Evolutionary conservation across 92 coral and sea anemone species (phyloP).

Genomic region (Heteractis magnifica): DNA sequence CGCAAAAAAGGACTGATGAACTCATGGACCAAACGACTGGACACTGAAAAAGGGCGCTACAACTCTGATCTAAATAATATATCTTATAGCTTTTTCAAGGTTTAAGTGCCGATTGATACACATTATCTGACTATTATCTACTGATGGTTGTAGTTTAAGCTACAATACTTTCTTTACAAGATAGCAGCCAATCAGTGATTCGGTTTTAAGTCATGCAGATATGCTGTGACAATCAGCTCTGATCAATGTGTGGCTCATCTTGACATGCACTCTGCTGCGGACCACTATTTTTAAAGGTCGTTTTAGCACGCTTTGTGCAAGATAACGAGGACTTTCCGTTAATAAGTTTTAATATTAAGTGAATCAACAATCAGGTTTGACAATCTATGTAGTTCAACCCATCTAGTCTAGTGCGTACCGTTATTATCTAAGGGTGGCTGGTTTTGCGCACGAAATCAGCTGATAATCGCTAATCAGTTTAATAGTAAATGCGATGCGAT

Average conservation of each 20-base stretch:
- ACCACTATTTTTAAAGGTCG: too few relatives aligned
- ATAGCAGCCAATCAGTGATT: background rate
- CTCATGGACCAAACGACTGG: too few relatives aligned
- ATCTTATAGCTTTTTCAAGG: background rate
- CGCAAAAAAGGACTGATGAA: too few relatives aligned
- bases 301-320: too few relatives aligned
- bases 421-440: background rate
- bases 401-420: background rate
- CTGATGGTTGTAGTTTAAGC: background rate
- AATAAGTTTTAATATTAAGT: background rate
- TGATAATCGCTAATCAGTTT: background rate
- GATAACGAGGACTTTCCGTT: too few relatives aligned
- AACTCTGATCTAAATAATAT: background rate
- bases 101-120: background rate
- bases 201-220: too few relatives aligned
- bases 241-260: too few relatives aligned
- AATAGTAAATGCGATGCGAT: background rate
- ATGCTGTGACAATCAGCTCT: too few relatives aligned
- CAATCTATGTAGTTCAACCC: background rate
- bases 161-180: background rate
- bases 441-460: background rate
- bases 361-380: background rate
- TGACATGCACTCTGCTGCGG: too few relatives aligned
- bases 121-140: background rate
- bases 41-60: too few relatives aligned